Evolutionary conservation across 2,888 invertebrate species (phyloP), one percentile per base, ranked within the genome.

Genomic region (Octodonta nipae): DNA sequence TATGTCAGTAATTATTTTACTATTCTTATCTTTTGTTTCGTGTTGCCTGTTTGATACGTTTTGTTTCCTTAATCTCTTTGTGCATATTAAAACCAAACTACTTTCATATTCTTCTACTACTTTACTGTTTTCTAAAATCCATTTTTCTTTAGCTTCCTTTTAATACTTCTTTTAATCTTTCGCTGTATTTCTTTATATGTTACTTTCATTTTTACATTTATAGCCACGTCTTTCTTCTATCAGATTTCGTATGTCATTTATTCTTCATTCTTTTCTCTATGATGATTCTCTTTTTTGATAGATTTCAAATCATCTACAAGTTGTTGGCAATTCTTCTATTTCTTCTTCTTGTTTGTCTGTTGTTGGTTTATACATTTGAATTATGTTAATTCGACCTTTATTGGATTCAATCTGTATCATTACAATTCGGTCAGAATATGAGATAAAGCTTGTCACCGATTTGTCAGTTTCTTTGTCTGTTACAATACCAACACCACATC

Each of bases 251-350:
- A 6, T 26, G 6, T 10, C 10, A 10, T 26, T 5, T 26, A 26
- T 10, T 6, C 5, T 5, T 26, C 26, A 10, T 5, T 11, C 10
- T n/a, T 11, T 10, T 26, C 26, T 6, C 6, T 26, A 5, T 5
- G 5, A 6, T 5, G 6, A 10, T 26, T 5, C 12, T n/a, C 26
- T 10, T n/a, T 6, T 5, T 5, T 10, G 6, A 10, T 26, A 26
- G 5, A 6, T 5, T 26, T 10, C 10, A 10, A 10, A 6, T 5
- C 5, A 5, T 5, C 10, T 10, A 5, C 5, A 5, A 6, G 5
- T 26, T 10, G 5, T 5, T 10, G 6, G 6, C 10, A 26, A 26
- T 26, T 26, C 26, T 26, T 26, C 26, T 26, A 26, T 26, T 26
- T 26, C 26, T 5, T 26, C 5, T 10, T 26, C 6, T 26, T 26